Evolutionary conservation across 1,140 invertebrate genomes (phyloP), one percentile per base, ranked within the genome.

Genomic region (Chrysomallon squamiferum): DNA sequence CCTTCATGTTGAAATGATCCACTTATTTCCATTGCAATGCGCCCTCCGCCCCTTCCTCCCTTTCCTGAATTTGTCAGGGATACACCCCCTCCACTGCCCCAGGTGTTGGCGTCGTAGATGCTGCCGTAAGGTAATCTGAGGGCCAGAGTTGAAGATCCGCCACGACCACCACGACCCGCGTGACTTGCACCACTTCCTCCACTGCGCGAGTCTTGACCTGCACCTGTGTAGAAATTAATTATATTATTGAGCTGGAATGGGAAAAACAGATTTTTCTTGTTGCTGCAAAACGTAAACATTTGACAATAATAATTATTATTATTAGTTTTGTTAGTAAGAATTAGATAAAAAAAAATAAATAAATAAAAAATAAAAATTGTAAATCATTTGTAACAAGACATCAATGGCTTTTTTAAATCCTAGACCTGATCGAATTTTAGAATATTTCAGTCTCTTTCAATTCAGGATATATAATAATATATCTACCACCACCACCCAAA

Each of bases 51-150:
- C 33, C 73, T 65, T 13, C 78, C 78, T 18, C 76, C 78, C 52
- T 56, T 65, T 33, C 57, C 41, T n/a, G 38, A 52, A 32, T 33
- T 50, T n/a, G 52, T 45, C 2, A 47, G 59, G 32, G 69, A 45
- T 9, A 68, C 69, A n/a, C 78, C 78, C 5, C 78, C 78, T n/a
- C 78, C 78, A 62, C 76, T 78, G 7, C 78, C 78, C 76, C 69
- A 78, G 1, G 65, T 70, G 45, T 73, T 69, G 25, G 62, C 58
- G 0, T 61, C 60, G 54, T 65, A 78, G 59, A 80, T 80, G 59
- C 45, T 72, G 33, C 74, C 74, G 62, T 78, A 75, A 2, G 76
- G 69, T 30, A 69, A 62, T 30, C 63, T 66, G 7, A 27, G 58
- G 15, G 70, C 70, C 9, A 35, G 15, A 20, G 61, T 52, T 35